A percentile compares a stretch with the other conserved stretches of the same genome.
phyloP scores from a whole-genome alignment of 2,888 invertebrate genomes.

The Microctonus brassicae region DNA sequence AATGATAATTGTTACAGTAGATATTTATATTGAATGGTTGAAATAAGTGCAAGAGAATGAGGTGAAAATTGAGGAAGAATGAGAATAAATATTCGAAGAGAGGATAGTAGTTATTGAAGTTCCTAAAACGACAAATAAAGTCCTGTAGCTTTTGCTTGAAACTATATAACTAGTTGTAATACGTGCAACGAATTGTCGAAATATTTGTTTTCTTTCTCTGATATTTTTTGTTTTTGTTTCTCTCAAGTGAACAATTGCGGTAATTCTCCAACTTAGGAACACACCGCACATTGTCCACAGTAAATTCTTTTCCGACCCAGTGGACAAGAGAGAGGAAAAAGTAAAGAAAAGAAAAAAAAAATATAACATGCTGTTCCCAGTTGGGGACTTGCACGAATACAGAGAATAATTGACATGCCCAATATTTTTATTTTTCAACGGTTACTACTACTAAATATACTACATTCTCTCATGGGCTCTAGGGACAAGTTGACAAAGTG shows the following conservation, averaged over 20 bases:
- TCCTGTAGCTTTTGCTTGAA: constrained; percentile 34
- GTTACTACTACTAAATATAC: too few species aligned
- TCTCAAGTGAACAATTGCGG: constrained; percentile 30
- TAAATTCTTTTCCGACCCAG: not conserved
- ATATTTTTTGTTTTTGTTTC: not conserved
- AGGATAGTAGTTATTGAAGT: constrained; percentile 44
- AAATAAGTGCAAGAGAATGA: too few species aligned
- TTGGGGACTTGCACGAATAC: not conserved
- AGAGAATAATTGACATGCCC: not conserved
- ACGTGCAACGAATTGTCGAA: constrained; percentile 41
- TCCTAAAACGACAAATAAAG: constrained; percentile 43
- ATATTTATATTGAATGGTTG: too few species aligned
- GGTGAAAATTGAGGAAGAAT: too few species aligned
- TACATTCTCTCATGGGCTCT: not conserved
- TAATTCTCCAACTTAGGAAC: constrained; percentile 20
- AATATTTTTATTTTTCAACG: not conserved
- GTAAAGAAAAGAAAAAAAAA: not conserved
- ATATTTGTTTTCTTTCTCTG: not conserved
- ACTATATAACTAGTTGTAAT: constrained; percentile 27
- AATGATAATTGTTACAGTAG: constrained; percentile 14
- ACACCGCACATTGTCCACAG: constrained; percentile 3
- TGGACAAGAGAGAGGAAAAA: not conserved
- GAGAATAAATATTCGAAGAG: too few species aligned
- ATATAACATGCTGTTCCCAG: not conserved
- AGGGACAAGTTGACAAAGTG: not conserved